phyloP scores from a whole-genome alignment of 1,140 invertebrate genomes.

The Apis florea region DNA sequence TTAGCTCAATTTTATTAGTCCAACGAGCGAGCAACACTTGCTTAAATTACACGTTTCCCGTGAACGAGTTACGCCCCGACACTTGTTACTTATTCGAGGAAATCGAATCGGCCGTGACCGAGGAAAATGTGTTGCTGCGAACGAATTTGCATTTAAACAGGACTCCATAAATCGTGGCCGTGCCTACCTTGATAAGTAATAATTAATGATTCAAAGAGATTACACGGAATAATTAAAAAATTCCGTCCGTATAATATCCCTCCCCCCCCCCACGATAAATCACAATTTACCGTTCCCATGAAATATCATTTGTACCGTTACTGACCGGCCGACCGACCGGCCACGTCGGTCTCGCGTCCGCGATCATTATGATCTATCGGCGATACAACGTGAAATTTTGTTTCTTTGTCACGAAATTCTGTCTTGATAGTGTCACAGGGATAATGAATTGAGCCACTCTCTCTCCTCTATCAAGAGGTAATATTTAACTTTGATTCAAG shows the following conservation, averaged over 20 bases:
- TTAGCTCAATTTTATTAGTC: no score
- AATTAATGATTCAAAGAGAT: conserved; percentile 35
- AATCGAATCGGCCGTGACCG: background rate
- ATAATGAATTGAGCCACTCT: no score
- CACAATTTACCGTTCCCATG: conserved; percentile 32
- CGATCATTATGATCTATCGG: background rate
- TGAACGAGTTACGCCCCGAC: background rate
- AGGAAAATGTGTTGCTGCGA: background rate
- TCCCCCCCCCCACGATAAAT: conserved; percentile 23
- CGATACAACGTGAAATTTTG: background rate
- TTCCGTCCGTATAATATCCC: conserved; percentile 19
- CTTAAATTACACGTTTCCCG: background rate
- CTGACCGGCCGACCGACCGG: background rate
- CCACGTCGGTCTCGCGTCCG: background rate
- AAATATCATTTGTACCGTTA: conserved; percentile 47
- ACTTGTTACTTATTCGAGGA: conserved; percentile 9
- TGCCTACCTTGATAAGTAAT: conserved; percentile 23
- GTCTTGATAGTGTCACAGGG: no score
- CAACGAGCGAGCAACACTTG: no score
- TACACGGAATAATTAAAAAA: conserved; percentile 35
- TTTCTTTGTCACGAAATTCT: no score
- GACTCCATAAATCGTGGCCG: conserved; percentile 12
- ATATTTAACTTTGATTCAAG: no score
- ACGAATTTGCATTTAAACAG: conserved; percentile 18
- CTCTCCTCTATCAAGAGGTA: no score